These are phyloP conservation scores for Agrochola lota DNA, from an alignment of 2,888 invertebrate species.

Conservation along the genomic window DNA sequence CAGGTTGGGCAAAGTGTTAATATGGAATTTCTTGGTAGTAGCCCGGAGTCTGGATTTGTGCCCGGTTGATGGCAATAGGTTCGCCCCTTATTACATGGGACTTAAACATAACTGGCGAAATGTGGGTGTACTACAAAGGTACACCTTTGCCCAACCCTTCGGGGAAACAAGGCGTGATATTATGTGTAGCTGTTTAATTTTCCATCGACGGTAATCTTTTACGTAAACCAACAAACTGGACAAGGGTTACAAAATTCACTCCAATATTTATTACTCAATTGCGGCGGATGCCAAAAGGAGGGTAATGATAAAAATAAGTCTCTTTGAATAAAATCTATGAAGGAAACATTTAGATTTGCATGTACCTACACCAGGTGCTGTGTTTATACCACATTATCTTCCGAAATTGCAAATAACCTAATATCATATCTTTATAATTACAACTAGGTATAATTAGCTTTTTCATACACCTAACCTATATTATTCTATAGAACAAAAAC, in stretches of 20 bases:
- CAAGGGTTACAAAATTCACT: not conserved
- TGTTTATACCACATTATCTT: not conserved
- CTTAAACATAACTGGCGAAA: too few species aligned
- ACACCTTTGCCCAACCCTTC: too few species aligned
- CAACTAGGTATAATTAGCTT: not conserved
- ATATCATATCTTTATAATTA: not conserved
- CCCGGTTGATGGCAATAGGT: too few species aligned
- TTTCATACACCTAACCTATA: not conserved
- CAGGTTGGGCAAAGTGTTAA: too few species aligned
- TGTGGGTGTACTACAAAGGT: too few species aligned
- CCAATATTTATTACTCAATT: not conserved
- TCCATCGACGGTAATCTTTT: not conserved
- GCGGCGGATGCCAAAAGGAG: not conserved
- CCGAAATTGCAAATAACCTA: not conserved
- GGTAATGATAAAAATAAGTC: not conserved
- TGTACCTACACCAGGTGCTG: not conserved
- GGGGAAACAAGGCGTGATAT: too few species aligned
- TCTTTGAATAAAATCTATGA: not conserved
- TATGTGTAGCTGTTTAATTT: not conserved
- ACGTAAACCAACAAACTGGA: not conserved
- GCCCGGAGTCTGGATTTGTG: too few species aligned
- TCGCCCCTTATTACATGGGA: too few species aligned
- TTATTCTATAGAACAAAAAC: conserved; percentile 19
- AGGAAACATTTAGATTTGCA: too few species aligned
- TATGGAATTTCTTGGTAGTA: too few species aligned